A percentile compares a stretch with the other conserved stretches of the same genome.
Conservation (phyloP, 2,888 invertebrate genomes). For the Cylindroiulus punctatus region DNA sequence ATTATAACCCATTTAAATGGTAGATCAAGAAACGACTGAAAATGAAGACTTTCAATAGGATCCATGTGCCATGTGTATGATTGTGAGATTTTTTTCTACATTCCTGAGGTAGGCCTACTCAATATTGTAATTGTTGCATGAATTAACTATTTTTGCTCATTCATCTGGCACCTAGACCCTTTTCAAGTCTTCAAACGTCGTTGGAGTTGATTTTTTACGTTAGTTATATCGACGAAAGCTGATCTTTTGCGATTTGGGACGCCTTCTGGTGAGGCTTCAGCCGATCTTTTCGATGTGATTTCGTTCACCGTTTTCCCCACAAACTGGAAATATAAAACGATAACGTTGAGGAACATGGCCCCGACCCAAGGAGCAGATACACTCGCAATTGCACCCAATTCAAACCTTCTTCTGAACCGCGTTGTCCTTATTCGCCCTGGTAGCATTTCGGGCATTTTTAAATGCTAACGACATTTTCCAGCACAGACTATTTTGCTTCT, state of each 20-base stretch:
- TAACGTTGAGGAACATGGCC: not conserved
- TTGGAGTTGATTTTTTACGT: constrained; percentile 40
- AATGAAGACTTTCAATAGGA: too few relatives aligned
- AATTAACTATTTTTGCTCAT: too few relatives aligned
- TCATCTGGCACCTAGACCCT: too few relatives aligned
- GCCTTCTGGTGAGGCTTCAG: constrained; percentile 57
- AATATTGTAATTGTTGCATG: too few relatives aligned
- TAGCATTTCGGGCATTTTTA: constrained; percentile 22
- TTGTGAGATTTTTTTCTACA: too few relatives aligned
- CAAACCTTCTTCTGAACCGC: not conserved
- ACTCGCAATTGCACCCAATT: not conserved
- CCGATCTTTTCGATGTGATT: constrained; percentile 58
- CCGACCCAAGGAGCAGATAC: not conserved
- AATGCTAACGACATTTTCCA: constrained; percentile 32
- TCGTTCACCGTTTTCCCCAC: not conserved
- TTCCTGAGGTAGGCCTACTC: too few relatives aligned
- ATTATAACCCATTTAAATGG: not conserved
- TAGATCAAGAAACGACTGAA: not conserved
- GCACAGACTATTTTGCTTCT: not conserved
- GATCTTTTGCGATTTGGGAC: constrained; percentile 58
- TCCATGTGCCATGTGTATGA: too few relatives aligned
- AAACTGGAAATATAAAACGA: not conserved
- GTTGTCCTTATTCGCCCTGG: constrained; percentile 24
- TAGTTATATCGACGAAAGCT: constrained; percentile 59
- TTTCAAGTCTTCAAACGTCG: not conserved